Percentiles rank a stretch among this genome's conserved stretches.
Evolutionary conservation across 1,140 invertebrate species (phyloP).

Genomic region (Gryllus bimaculatus): DNA sequence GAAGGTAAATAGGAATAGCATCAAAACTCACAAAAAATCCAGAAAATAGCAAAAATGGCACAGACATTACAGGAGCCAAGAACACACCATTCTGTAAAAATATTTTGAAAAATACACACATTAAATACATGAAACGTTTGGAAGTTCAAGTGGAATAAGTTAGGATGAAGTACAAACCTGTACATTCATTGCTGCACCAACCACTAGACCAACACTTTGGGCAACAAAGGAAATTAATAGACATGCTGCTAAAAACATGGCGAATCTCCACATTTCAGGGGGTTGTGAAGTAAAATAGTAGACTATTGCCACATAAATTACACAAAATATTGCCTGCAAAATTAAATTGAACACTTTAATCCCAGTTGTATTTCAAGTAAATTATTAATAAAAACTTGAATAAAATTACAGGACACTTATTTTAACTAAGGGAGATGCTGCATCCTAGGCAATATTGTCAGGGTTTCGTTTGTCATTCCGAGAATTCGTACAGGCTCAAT

Average conservation of each 20-base stretch:
- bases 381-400: no score
- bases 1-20: conserved; percentile 86
- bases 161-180: conserved; percentile 40
- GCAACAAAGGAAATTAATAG: conserved; percentile 89
- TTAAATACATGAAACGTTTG: background rate
- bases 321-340: conserved; percentile 72
- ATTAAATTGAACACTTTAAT: no score
- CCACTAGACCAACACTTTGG: conserved; percentile 88
- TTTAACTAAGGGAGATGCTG: no score
- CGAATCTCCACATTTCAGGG: conserved; percentile 66
- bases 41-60: conserved; percentile 87
- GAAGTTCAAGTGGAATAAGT: background rate
- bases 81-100: conserved; percentile 83
- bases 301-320: conserved; percentile 86
- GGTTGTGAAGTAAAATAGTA: conserved; percentile 94
- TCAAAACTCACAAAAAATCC: conserved; percentile 97
- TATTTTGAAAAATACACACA: conserved; percentile 11
- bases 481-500: no score
- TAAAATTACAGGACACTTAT: no score
- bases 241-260: conserved; percentile 81
- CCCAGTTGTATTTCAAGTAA: no score
- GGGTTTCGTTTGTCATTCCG: no score
- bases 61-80: conserved; percentile 88
- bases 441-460: no score
- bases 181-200: conserved; percentile 89